A percentile compares a stretch with the other conserved stretches of the same genome.
These are phyloP conservation scores for Pammene fasciana DNA, from an alignment of 2,888 invertebrate species.

Conservation along the genomic window DNA sequence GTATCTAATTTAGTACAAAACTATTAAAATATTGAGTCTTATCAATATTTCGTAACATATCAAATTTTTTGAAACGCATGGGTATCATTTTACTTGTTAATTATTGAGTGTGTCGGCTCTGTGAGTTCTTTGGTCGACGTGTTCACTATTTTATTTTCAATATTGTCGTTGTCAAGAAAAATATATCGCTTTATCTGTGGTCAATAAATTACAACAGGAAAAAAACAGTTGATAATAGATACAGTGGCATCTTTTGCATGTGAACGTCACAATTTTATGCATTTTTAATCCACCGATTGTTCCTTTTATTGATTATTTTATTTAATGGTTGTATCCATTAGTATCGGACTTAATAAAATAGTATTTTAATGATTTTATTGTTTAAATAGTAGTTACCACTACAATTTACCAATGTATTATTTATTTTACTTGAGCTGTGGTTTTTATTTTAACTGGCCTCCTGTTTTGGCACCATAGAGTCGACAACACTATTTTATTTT, in stretches of 20 bases:
- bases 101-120: conserved; percentile 36
- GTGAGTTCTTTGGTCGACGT: conserved; percentile 21
- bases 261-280: conserved; percentile 22
- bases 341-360: conserved; percentile 1
- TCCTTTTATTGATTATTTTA: conserved; percentile 30
- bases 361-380: conserved; percentile 14
- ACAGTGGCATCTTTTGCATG: not conserved
- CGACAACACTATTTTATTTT: conserved; percentile 18
- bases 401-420: conserved; percentile 18
- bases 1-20: not conserved
- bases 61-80: not conserved
- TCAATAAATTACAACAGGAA: not conserved
- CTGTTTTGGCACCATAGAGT: conserved; percentile 17
- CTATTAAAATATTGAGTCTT: not conserved
- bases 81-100: conserved; percentile 38
- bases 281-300: conserved; percentile 39
- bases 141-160: conserved; percentile 28
- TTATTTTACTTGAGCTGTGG: conserved; percentile 3
- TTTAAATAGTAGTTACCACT: conserved; percentile 23
- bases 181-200: not conserved
- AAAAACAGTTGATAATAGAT: not conserved
- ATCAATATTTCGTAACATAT: conserved; percentile 16
- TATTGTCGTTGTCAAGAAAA: conserved; percentile 18
- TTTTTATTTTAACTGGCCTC: not conserved
- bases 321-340: conserved; percentile 11